Evolutionary conservation across 1,140 invertebrate species (phyloP).

Genomic region (Neuroterus valhalla): DNA sequence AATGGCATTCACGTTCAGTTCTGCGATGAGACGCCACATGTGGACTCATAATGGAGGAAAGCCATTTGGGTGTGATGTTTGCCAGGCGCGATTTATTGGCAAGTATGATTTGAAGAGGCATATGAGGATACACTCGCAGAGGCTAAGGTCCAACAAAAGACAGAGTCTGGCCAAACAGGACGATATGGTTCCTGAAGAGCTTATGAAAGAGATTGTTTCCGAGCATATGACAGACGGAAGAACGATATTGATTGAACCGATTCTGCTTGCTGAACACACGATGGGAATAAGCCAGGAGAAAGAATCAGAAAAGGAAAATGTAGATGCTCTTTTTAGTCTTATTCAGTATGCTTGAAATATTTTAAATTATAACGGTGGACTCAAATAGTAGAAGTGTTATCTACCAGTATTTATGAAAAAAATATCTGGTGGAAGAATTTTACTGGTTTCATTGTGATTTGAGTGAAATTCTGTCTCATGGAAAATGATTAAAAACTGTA

Average conservation of each 20-base stretch:
- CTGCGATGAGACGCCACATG: constrained; percentile 68
- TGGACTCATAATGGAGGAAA: constrained; percentile 72
- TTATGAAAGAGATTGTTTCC: constrained; percentile 41
- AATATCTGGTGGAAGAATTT: too few species aligned
- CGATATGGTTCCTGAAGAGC: constrained; percentile 25
- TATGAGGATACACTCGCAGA: constrained; percentile 66
- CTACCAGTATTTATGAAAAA: neutral
- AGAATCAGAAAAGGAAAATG: constrained; percentile 71
- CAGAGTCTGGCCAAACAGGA: constrained; percentile 38
- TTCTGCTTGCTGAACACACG: constrained; percentile 60
- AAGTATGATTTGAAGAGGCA: constrained; percentile 70
- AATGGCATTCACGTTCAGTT: constrained; percentile 69
- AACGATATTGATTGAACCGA: constrained; percentile 63
- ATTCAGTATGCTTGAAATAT: constrained; percentile 60
- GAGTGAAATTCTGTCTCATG: too few species aligned
- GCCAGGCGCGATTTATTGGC: constrained; percentile 67
- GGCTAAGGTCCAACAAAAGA: constrained; percentile 50
- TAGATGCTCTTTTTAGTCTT: constrained; percentile 66
- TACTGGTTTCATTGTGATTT: too few species aligned
- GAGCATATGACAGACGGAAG: constrained; percentile 49
- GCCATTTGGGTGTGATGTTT: constrained; percentile 73
- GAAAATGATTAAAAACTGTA: too few species aligned
- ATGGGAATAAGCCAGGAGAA: constrained; percentile 59
- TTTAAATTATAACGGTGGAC: too few species aligned
- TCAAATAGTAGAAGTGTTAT: too few species aligned